A percentile compares a stretch with the other conserved stretches of the same genome.
phyloP scores from a whole-genome alignment of 2,113 vertebrate species.

The Pyxicephalus adspersus region DNA sequence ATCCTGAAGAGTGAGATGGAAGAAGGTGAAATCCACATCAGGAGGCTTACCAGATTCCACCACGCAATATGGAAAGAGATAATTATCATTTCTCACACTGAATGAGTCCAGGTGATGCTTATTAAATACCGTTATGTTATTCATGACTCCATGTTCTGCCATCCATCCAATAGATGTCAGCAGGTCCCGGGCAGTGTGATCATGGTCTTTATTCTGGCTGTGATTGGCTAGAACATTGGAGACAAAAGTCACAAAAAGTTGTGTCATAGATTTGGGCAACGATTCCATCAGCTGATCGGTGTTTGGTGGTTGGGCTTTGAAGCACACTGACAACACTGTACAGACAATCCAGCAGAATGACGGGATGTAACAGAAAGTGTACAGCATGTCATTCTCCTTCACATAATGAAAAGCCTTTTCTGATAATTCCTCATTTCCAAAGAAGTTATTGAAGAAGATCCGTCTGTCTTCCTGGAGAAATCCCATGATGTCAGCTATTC shows the following conservation, averaged over 20 bases:
- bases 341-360: conserved; percentile 69
- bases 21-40: conserved; percentile 63
- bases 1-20: conserved; percentile 66
- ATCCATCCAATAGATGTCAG: conserved; percentile 5
- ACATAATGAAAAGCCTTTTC: too few relatives aligned
- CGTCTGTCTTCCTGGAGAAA: conserved; percentile 61
- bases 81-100: conserved; percentile 53
- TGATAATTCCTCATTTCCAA: conserved; percentile 48
- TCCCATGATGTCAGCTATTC: too few relatives aligned
- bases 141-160: conserved; percentile 29
- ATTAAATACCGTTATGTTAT: conserved; percentile 47
- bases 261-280: conserved; percentile 69
- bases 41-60: conserved; percentile 57
- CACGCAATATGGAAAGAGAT: neutral
- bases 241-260: conserved; percentile 65
- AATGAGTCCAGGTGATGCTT: conserved; percentile 55
- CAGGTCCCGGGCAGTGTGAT: neutral
- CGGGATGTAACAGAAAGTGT: conserved; percentile 57
- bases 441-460: conserved; percentile 65
- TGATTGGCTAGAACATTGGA: conserved; percentile 59
- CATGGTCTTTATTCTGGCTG: conserved; percentile 57
- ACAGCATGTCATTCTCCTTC: too few relatives aligned
- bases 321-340: conserved; percentile 7
- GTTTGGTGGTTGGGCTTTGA: neutral
- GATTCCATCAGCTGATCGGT: neutral